Evolutionary conservation across 2,797 vertebrate genomes (phyloP).

Genomic region (Ceryle rudis): DNA sequence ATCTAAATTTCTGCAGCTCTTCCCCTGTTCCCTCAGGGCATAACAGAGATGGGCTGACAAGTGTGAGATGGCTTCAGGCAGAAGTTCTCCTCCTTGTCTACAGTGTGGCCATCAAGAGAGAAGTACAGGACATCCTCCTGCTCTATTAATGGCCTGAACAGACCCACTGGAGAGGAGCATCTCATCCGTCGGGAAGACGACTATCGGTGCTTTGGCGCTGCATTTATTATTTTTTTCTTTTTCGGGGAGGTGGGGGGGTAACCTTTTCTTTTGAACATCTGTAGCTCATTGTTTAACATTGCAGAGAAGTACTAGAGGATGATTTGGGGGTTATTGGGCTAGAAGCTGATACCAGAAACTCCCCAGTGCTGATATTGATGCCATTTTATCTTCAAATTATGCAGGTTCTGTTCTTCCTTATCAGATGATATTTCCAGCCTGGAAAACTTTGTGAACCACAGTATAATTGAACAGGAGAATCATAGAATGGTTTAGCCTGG

Average conservation of each 20-base stretch:
- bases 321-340: background rate
- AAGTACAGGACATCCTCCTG: background rate
- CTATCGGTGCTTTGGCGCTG: background rate
- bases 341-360: background rate
- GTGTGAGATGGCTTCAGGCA: background rate
- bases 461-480: background rate
- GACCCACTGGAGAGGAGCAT: background rate
- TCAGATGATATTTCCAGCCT: background rate
- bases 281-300: background rate
- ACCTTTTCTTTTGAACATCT: background rate
- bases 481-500: no score
- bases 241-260: background rate
- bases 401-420: background rate
- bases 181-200: background rate
- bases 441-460: background rate
- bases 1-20: background rate
- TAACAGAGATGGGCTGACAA: background rate
- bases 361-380: background rate
- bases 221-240: background rate
- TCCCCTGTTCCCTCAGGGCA: background rate
- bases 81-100: background rate
- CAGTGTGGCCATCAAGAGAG: background rate
- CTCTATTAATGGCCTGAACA: background rate
- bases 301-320: background rate
- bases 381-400: background rate